Percentiles rank a stretch among this genome's conserved stretches.
Evolutionary conservation across 2,888 invertebrate species (phyloP).

Genomic region (Volucella bombylans): DNA sequence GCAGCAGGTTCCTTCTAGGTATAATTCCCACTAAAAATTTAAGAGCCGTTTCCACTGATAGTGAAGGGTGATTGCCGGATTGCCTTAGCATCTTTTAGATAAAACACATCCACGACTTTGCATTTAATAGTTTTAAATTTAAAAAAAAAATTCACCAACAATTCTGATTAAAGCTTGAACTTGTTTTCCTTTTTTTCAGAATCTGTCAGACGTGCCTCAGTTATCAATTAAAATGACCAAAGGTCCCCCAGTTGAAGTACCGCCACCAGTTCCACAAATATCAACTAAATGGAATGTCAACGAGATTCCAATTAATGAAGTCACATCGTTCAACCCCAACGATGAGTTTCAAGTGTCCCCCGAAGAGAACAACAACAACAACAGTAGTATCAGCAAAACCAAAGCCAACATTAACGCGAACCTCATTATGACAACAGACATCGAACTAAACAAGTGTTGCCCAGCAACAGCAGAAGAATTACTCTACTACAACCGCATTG

Average conservation of each 20-base stretch:
- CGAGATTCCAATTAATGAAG: slow-evolving; percentile 68
- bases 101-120: no score
- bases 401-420: slow-evolving; percentile 28
- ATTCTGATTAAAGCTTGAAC: background rate
- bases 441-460: slow-evolving; percentile 54
- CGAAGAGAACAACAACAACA: slow-evolving; percentile 36
- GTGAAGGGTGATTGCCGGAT: no score
- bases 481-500: slow-evolving; percentile 58
- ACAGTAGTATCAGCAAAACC: slow-evolving; percentile 26
- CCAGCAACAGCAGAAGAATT: slow-evolving; percentile 51
- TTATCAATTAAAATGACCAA: slow-evolving; percentile 66
- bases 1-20: no score
- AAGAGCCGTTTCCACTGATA: no score
- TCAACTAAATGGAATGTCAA: slow-evolving; percentile 68
- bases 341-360: slow-evolving; percentile 68
- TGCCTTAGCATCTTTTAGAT: no score
- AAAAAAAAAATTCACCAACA: no score
- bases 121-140: no score
- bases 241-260: slow-evolving; percentile 48
- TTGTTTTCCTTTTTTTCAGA: slow-evolving; percentile 20
- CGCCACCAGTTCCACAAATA: slow-evolving; percentile 50
- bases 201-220: slow-evolving; percentile 5
- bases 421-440: slow-evolving; percentile 62
- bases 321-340: slow-evolving; percentile 63
- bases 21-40: no score